These are phyloP conservation scores for Caradrina clavipalpis DNA, from an alignment of 2,888 invertebrate species.

Conservation along the genomic window DNA sequence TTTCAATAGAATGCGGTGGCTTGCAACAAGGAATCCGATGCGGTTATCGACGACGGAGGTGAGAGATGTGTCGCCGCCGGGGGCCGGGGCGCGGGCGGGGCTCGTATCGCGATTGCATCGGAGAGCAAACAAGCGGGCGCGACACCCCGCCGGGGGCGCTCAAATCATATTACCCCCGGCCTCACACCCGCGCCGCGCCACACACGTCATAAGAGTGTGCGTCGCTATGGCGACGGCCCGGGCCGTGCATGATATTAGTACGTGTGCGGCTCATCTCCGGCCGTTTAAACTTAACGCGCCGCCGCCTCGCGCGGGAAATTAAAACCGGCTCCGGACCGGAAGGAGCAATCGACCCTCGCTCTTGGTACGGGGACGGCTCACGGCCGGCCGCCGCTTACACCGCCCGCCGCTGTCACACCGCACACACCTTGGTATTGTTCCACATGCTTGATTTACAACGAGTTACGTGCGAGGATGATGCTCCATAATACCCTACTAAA, in stretches of 20 bases:
- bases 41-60: constrained; percentile 89
- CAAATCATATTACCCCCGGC: constrained; percentile 90
- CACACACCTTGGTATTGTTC: constrained; percentile 32
- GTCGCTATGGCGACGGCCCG: constrained; percentile 93
- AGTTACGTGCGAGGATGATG: constrained; percentile 6
- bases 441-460: constrained; percentile 38
- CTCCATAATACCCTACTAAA: constrained; percentile 1
- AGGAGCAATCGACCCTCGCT: constrained; percentile 81
- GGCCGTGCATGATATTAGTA: constrained; percentile 91
- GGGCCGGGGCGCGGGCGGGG: constrained; percentile 70
- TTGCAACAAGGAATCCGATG: constrained; percentile 90
- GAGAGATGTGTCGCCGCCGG: constrained; percentile 85
- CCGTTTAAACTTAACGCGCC: constrained; percentile 88
- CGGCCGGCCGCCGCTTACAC: constrained; percentile 58
- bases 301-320: constrained; percentile 87
- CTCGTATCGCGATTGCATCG: constrained; percentile 91
- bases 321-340: constrained; percentile 89
- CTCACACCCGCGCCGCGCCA: constrained; percentile 84
- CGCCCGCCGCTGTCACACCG: constrained; percentile 51
- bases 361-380: constrained; percentile 64
- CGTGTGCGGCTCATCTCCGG: constrained; percentile 90
- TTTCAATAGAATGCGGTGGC: constrained; percentile 89
- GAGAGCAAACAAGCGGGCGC: constrained; percentile 90
- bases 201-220: constrained; percentile 93
- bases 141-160: constrained; percentile 85